Evolutionary conservation across 2,113 vertebrate species (phyloP).

Genomic region (Tretioscincus oriximinensis): DNA sequence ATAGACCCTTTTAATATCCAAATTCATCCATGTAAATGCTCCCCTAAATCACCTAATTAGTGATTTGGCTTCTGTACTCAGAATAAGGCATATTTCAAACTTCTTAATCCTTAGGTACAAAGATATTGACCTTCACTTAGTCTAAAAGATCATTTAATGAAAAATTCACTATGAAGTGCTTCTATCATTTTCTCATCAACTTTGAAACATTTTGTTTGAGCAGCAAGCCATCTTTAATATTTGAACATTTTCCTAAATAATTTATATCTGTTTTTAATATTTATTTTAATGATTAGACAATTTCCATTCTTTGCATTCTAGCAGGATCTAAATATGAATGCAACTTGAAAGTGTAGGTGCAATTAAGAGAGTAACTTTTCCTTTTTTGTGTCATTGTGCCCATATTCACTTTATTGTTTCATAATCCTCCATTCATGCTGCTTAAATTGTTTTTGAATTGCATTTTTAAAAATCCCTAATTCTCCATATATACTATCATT

Average conservation of each 20-base stretch:
- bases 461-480: too few species aligned
- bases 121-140: conserved; percentile 2
- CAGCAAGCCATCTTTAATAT: neutral
- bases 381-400: too few species aligned
- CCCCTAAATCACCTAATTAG: neutral
- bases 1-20: neutral
- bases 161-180: neutral
- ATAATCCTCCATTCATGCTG: neutral
- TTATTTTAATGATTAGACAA: conserved; percentile 1
- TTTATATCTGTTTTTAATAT: conserved; percentile 13
- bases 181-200: neutral
- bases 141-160: conserved; percentile 12
- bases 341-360: neutral
- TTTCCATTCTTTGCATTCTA: neutral
- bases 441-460: neutral
- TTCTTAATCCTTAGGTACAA: neutral
- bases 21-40: neutral
- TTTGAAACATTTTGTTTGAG: conserved; percentile 17
- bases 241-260: conserved; percentile 12
- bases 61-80: neutral
- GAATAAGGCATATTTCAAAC: neutral
- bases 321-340: neutral
- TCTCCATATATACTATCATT: too few species aligned
- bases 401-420: neutral
- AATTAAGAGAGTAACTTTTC: too few species aligned